Conservation (phyloP, 2,113 vertebrate genomes). For the Puffinus mauretanicus region DNA sequence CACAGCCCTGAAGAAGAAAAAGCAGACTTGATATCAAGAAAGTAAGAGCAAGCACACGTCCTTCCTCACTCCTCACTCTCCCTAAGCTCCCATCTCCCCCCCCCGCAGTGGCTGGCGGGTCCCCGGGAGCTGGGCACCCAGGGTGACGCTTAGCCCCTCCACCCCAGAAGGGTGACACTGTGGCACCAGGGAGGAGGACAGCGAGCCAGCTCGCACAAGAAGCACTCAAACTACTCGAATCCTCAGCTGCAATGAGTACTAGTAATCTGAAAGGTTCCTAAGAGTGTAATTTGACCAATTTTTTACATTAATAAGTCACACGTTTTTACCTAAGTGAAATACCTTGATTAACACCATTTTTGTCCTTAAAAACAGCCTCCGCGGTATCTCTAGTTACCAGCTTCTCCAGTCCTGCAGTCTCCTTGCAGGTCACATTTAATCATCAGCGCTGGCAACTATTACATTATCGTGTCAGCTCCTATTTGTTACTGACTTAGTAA, state of each 20-base stretch:
- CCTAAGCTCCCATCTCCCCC: too few species aligned
- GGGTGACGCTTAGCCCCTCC: background rate
- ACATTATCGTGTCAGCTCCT: background rate
- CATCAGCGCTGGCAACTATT: background rate
- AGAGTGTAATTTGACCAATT: background rate
- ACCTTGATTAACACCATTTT: background rate
- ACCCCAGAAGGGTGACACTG: background rate
- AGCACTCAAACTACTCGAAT: background rate
- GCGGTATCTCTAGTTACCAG: rapidly evolving
- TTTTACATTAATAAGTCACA: background rate
- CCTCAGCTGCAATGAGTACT: background rate
- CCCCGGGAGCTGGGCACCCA: background rate
- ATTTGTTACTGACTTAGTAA: background rate
- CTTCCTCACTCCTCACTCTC: background rate
- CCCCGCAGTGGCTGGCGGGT: background rate
- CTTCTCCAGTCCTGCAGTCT: background rate
- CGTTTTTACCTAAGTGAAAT: background rate
- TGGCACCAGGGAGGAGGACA: background rate
- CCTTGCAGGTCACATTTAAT: background rate
- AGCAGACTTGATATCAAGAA: background rate
- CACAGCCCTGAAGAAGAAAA: background rate
- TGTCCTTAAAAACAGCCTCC: background rate
- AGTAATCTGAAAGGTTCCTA: background rate
- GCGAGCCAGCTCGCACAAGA: background rate
- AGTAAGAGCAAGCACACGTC: rapidly evolving